Percentiles rank a stretch among this genome's conserved stretches.
Evolutionary conservation across 2,888 invertebrate genomes (phyloP).

Genomic region (Mythimna pallens): DNA sequence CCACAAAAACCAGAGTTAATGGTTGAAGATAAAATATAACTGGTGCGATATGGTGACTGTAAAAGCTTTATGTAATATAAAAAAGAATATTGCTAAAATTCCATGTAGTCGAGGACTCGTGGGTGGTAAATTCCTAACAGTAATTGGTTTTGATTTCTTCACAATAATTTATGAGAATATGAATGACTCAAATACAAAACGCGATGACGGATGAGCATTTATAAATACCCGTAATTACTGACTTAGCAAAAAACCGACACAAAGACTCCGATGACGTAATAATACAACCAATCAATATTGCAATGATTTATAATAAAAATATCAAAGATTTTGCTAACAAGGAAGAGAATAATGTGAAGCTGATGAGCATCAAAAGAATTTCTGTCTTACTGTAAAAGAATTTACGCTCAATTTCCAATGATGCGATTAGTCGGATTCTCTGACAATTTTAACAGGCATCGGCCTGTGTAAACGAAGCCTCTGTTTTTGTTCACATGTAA

Average conservation of each 20-base stretch:
- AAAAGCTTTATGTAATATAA: not conserved
- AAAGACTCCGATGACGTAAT: constrained; percentile 51
- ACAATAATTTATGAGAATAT: constrained; percentile 23
- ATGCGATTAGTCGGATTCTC: constrained; percentile 14
- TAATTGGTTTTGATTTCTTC: constrained; percentile 27
- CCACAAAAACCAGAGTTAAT: not conserved
- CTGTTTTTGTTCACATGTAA: constrained; percentile 70
- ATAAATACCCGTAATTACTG: constrained; percentile 54
- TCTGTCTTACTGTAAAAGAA: constrained; percentile 13
- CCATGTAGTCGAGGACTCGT: not conserved
- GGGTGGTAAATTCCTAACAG: constrained; percentile 1
- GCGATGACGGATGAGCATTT: constrained; percentile 48
- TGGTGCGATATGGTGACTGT: not conserved
- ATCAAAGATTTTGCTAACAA: constrained; percentile 40
- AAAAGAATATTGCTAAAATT: not conserved
- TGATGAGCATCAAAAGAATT: constrained; percentile 21
- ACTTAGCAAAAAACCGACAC: constrained; percentile 51
- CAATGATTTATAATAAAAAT: constrained; percentile 51
- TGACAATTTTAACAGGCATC: constrained; percentile 60
- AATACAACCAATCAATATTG: constrained; percentile 51
- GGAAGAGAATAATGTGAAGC: constrained; percentile 33
- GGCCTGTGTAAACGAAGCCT: constrained; percentile 66
- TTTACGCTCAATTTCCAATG: constrained; percentile 47
- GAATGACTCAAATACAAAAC: constrained; percentile 38
- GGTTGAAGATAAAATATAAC: not conserved